A percentile compares a stretch with the other conserved stretches of the same genome.
These are phyloP conservation scores for Sebastes diploproa DNA, from an alignment of 2,797 vertebrate genomes.

Conservation along the genomic window DNA sequence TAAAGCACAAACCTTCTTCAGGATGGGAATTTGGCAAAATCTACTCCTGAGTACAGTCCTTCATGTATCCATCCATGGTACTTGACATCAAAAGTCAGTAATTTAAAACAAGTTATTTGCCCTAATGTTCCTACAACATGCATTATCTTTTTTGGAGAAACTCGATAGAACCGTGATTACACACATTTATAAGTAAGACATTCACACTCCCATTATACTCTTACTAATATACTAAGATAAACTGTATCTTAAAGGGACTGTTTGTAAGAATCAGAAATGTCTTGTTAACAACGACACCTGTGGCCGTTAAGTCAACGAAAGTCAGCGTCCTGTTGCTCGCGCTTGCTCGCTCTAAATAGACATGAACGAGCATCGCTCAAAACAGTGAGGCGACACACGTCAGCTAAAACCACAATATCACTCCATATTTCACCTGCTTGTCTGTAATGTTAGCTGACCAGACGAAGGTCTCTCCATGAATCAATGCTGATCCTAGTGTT, in stretches of 20 bases:
- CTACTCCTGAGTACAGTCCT: not conserved
- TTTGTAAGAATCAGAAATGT: too few relatives aligned
- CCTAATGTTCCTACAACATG: not conserved
- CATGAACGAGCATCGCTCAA: too few relatives aligned
- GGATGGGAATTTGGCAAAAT: not conserved
- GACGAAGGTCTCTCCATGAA: too few relatives aligned
- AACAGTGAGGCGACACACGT: too few relatives aligned
- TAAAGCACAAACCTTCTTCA: slow-evolving; percentile 1
- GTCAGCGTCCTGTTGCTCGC: too few relatives aligned
- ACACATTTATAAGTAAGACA: not conserved
- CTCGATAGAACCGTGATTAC: not conserved
- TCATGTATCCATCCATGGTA: not conserved
- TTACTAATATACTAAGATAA: not conserved
- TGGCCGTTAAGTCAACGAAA: too few relatives aligned
- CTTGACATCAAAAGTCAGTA: not conserved
- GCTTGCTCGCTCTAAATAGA: too few relatives aligned
- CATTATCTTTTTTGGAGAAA: not conserved
- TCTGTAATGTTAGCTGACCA: too few relatives aligned
- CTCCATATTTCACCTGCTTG: too few relatives aligned
- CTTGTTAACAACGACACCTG: too few relatives aligned
- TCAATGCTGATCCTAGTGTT: too few relatives aligned
- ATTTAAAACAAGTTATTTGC: not conserved
- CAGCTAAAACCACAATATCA: too few relatives aligned
- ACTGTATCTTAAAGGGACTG: not conserved
- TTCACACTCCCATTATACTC: not conserved